Percentiles rank a stretch among this genome's conserved stretches.
Evolutionary conservation across 2,888 invertebrate species (phyloP).

Genomic region (Rhimphoctona megacephalus): DNA sequence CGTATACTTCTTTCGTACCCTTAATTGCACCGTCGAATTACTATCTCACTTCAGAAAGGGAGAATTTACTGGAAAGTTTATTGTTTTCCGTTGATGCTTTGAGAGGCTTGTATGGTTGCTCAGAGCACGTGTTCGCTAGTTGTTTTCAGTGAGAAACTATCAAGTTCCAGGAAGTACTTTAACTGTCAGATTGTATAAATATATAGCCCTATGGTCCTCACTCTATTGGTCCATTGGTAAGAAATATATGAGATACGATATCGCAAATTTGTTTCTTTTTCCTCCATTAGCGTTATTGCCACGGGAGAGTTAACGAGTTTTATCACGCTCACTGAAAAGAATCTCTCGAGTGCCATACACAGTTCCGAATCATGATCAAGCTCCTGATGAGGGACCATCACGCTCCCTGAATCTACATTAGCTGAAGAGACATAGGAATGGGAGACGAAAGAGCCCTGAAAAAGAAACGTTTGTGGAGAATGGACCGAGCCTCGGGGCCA

Average conservation of each 20-base stretch:
- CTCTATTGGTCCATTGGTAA: not conserved
- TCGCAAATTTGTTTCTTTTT: constrained; percentile 31
- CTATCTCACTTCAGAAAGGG: constrained; percentile 70
- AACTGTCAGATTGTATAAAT: not conserved
- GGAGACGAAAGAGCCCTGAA: constrained; percentile 23
- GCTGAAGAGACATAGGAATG: not conserved
- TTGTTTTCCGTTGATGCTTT: constrained; percentile 70
- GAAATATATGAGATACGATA: not conserved
- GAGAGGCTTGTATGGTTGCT: constrained; percentile 21
- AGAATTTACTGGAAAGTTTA: constrained; percentile 75
- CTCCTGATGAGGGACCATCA: constrained; percentile 16
- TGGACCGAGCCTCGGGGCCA: constrained; percentile 47
- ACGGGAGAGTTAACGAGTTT: constrained; percentile 46
- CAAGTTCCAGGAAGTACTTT: constrained; percentile 27
- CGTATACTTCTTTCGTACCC: constrained; percentile 69
- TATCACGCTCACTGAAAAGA: constrained; percentile 8
- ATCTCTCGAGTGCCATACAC: constrained; percentile 14
- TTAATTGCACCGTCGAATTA: constrained; percentile 79
- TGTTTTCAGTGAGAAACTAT: constrained; percentile 27
- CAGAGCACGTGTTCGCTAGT: constrained; percentile 17
- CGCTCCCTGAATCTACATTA: constrained; percentile 44
- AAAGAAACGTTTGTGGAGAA: constrained; percentile 52
- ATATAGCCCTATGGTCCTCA: not conserved
- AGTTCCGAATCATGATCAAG: constrained; percentile 31
- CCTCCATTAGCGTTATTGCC: constrained; percentile 60